Conservation (phyloP, 1,140 invertebrate genomes). For the Propsilocerus akamusi region DNA sequence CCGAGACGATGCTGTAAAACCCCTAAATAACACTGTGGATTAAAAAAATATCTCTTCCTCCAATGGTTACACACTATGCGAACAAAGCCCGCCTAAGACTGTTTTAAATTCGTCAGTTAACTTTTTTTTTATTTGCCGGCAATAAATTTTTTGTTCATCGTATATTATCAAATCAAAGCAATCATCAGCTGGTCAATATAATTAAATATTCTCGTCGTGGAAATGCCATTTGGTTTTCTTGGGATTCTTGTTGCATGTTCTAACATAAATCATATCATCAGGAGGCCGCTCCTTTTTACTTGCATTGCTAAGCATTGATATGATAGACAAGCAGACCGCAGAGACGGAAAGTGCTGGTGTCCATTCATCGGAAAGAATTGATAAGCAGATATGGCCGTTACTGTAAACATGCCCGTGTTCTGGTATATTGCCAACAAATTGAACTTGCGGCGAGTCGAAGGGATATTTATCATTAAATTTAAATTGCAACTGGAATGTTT, state of each 20-base stretch:
- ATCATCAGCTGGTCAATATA: not conserved
- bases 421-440: slow-evolving; percentile 88
- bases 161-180: too few relatives aligned
- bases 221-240: slow-evolving; percentile 99
- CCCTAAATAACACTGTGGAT: too few relatives aligned
- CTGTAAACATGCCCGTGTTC: slow-evolving; percentile 97
- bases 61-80: too few relatives aligned
- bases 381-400: slow-evolving; percentile 97
- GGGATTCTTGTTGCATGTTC: slow-evolving; percentile 96
- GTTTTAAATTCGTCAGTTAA: too few relatives aligned
- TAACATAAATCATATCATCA: slow-evolving; percentile 93
- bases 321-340: slow-evolving; percentile 90
- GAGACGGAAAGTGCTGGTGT: slow-evolving; percentile 92
- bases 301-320: slow-evolving; percentile 96
- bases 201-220: slow-evolving; percentile 52
- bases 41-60: too few relatives aligned
- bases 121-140: too few relatives aligned
- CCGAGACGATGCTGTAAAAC: too few relatives aligned
- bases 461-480: slow-evolving; percentile 96
- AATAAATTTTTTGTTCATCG: too few relatives aligned
- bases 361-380: slow-evolving; percentile 97
- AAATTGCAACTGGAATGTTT: slow-evolving; percentile 87
- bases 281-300: slow-evolving; percentile 91
- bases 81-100: too few relatives aligned
- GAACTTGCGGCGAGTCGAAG: slow-evolving; percentile 95